These are phyloP conservation scores for Aspidoscelis tigris DNA, from an alignment of 2,113 vertebrate species.

Conservation along the genomic window DNA sequence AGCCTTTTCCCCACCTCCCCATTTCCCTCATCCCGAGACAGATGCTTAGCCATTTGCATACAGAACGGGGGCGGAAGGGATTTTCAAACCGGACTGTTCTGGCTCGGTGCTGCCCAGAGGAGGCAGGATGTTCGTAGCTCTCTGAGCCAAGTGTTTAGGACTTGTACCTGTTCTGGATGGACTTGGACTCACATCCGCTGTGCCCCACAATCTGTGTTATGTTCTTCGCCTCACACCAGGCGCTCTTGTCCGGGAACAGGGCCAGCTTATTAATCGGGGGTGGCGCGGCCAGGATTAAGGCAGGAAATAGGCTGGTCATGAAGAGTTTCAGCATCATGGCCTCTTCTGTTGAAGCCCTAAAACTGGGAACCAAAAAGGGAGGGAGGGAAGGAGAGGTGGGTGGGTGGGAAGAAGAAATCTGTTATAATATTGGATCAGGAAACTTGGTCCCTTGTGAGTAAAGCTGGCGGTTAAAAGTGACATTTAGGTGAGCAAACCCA, in stretches of 20 bases:
- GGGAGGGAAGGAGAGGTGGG: neutral
- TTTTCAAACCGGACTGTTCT: neutral
- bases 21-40: no score
- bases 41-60: no score
- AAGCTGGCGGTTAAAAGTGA: neutral
- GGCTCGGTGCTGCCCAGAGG: neutral
- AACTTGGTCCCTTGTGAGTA: neutral
- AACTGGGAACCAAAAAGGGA: conserved; percentile 37
- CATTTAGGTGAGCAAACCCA: neutral
- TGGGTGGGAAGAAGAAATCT: neutral
- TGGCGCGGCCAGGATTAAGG: conserved; percentile 84
- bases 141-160: accelerated
- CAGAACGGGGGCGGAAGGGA: neutral
- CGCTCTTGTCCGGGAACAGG: conserved; percentile 97
- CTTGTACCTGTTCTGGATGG: conserved; percentile 95
- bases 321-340: conserved; percentile 75
- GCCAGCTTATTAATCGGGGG: conserved; percentile 96
- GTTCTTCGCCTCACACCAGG: conserved; percentile 99
- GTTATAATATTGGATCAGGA: neutral
- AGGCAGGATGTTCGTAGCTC: neutral
- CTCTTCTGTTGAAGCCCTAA: conserved; percentile 65
- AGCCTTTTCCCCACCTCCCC: no score
- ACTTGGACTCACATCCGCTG: conserved; percentile 93
- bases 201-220: conserved; percentile 99
- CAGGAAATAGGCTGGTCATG: conserved; percentile 78